Base-by-base conservation (phyloP, 2,797 vertebrate species). In the Cheirogaleus major region DNA sequence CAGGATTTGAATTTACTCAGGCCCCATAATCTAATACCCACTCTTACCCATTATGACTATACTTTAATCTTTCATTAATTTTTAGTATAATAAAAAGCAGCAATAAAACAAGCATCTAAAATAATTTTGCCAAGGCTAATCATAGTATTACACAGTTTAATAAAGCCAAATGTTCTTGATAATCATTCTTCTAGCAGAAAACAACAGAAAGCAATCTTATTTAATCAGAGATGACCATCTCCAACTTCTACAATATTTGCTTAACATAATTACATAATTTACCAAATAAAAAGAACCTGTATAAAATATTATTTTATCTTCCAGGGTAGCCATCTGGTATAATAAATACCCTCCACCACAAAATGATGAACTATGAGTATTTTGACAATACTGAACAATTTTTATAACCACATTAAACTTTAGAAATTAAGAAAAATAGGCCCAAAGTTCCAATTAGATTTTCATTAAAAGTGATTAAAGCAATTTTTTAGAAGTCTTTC, bases 151-250 rank as follows among this genome's bases (percentile, higher is more conserved):
- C 2, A 89, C 23, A 57, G 87, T 59, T 78, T 85, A 70, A 83
- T 57, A 70, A 38, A 91, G 35, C 8, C 30, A 70, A 73, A 38
- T 67, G 7, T 82, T 65, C 67, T 69, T 78, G 32, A 76, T 48
- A 83, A 89, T 59, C 27, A 92, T 63, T 92, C 35, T 69, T 78
- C 32, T 85, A 57, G 61, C 35, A 95, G 70, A 78, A 89, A 95
- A 70, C 10, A 67, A 78, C n/a, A 43, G n/a, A 63, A 85, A 91
- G 35, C 50, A 25, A 52, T 79, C 12, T 85, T 84, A 94, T 43
- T 86, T 95, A 52, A 87, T 38, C 45, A 89, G 59, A 76, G 67
- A 65, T 55, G 22, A 75, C 52, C 72, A 80, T 61, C 38, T 79
- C 20, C 14, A 32, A 48, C 25, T 88, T 75, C 30, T 55, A 73